Base-by-base conservation (phyloP, 2,888 invertebrate genomes). In the Corythucha ciliata region DNA sequence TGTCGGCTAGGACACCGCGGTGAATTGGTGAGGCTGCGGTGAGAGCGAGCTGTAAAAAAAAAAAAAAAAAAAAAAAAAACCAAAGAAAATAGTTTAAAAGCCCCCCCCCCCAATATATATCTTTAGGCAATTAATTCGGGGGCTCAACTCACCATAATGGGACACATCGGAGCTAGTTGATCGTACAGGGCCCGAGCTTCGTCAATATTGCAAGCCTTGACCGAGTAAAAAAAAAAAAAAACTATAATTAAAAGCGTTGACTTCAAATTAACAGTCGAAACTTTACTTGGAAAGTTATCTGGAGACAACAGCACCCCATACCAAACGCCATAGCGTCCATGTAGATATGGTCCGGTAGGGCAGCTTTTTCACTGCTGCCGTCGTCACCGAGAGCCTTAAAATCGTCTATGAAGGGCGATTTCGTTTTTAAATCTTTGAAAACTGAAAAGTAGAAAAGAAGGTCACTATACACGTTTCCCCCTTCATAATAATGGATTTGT, bases 271-370 rank as follows among this genome's bases (percentile, higher is more conserved):
- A n/a, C n/a, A 37, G 25, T 27, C 7, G 24, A 44, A 32, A 41
- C 21, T 39, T 37, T 47, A 56, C 76, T 64, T 77, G 77, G 73
- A 98, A 97, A 42, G 92, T 93, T 50, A 93, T 76, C 69, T 97
- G 97, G 32, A 97, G 75, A 67, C 96, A 97, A 64, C 91, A 93
- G 68, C 94, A 94, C 25, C 98, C 98, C 98, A 98, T 98, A 49
- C 96, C 97, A 68, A 98, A 98, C 21, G 96, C 97, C 97, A 98
- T 97, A 1, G 93, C 91, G 70, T 99, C 98, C 83, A 98, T 83
- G 65, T 97, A 93, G 57, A 99, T 87, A 64, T 92, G 89, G 72
- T 96, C 88, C 0, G 87, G 86, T 63, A 79, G 73, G 0, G 86
- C 85, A 1, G 80, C 81, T 10, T 62, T 65, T 44, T 76, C 75